phyloP scores from a whole-genome alignment of 2,888 invertebrate genomes.

The Epirrita christyi region DNA sequence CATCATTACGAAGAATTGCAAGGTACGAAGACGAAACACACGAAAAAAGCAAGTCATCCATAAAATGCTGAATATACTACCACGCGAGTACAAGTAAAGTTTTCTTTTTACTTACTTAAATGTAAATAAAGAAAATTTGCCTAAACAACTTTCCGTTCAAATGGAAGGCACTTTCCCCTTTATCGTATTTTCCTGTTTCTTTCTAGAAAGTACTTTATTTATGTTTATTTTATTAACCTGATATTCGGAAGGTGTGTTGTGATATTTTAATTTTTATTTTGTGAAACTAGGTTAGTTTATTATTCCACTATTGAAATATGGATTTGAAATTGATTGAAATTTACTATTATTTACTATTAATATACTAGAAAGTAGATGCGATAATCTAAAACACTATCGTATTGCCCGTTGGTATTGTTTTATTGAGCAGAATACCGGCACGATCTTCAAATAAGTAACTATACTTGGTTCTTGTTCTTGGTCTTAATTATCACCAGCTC shows the following conservation, averaged over 20 bases:
- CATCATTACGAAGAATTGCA: neutral
- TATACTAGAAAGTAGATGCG: too few species aligned
- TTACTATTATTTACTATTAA: too few species aligned
- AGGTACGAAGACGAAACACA: neutral
- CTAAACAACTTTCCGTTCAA: slow-evolving; percentile 62
- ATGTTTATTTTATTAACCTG: slow-evolving; percentile 53
- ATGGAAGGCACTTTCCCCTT: slow-evolving; percentile 57
- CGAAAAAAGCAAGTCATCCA: slow-evolving; percentile 30
- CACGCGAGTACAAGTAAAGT: slow-evolving; percentile 49
- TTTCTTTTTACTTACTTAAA: slow-evolving; percentile 53
- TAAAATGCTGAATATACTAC: slow-evolving; percentile 49
- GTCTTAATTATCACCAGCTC: too few species aligned
- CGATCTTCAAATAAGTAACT: too few species aligned
- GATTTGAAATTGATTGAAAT: too few species aligned
- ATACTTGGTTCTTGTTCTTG: too few species aligned
- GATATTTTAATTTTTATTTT: too few species aligned
- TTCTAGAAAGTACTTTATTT: slow-evolving; percentile 56
- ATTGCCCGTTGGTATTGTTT: too few species aligned
- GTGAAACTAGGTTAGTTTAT: too few species aligned
- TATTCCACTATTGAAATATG: too few species aligned
- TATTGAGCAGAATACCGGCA: too few species aligned
- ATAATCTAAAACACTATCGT: too few species aligned
- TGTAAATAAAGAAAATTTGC: slow-evolving; percentile 62
- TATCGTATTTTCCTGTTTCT: slow-evolving; percentile 57
- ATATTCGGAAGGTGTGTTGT: slow-evolving; percentile 34